These are phyloP conservation scores for Apodemia duryi DNA, from an alignment of 2,888 invertebrate species.

Conservation along the genomic window DNA sequence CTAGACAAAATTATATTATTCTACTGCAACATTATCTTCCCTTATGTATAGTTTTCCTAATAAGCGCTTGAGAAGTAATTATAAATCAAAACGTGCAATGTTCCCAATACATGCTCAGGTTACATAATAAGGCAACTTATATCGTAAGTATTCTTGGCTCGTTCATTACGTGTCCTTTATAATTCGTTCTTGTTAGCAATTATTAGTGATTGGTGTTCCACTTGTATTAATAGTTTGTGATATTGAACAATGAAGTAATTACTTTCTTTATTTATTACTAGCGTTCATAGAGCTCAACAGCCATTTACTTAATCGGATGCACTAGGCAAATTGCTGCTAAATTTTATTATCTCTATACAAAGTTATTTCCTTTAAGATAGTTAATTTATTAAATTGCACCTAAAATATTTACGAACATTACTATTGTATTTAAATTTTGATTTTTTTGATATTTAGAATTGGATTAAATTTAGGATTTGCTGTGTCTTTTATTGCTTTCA, in stretches of 20 bases:
- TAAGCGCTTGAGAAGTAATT: conserved; percentile 28
- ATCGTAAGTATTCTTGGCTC: conserved; percentile 48
- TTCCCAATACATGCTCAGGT: conserved; percentile 58
- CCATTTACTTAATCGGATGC: too few relatives aligned
- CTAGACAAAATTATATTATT: neutral
- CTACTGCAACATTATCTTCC: neutral
- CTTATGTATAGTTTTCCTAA: conserved; percentile 4
- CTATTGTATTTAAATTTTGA: too few relatives aligned
- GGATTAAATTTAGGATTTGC: too few relatives aligned
- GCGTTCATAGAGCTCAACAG: neutral
- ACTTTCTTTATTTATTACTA: conserved; percentile 6
- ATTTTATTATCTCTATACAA: too few relatives aligned
- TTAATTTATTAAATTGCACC: too few relatives aligned
- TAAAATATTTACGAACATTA: too few relatives aligned
- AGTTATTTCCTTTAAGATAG: too few relatives aligned
- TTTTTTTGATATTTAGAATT: too few relatives aligned
- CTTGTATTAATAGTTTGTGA: neutral
- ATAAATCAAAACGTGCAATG: conserved; percentile 49
- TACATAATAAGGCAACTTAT: conserved; percentile 39
- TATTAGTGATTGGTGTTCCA: conserved; percentile 2
- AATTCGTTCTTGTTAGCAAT: conserved; percentile 10
- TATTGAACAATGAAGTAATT: conserved; percentile 3
- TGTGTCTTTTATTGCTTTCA: too few relatives aligned
- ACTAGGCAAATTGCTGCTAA: too few relatives aligned
- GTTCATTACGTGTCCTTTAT: conserved; percentile 37